phyloP scores from a whole-genome alignment of 2,113 vertebrate species.

The Myotis yumanensis region DNA sequence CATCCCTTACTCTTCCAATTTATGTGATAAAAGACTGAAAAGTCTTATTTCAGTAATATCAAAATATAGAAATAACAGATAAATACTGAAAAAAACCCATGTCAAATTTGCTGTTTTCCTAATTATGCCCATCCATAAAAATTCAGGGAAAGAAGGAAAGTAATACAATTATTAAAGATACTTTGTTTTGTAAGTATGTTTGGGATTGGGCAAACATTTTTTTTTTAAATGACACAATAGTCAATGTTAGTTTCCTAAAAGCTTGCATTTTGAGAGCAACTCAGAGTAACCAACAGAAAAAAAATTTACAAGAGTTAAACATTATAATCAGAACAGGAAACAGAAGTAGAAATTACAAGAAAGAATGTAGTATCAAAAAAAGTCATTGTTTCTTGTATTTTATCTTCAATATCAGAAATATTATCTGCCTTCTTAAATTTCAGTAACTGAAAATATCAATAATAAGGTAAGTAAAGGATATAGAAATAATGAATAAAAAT shows the following conservation, averaged over 20 bases:
- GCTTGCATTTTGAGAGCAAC: not conserved
- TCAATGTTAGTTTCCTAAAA: not conserved
- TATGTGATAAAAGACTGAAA: not conserved
- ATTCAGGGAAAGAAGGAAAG: not conserved
- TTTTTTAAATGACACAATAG: conserved; percentile 20
- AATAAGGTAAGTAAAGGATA: not conserved
- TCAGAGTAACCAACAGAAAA: not conserved
- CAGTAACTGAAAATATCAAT: conserved; percentile 10
- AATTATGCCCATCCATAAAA: not conserved
- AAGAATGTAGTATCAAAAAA: not conserved
- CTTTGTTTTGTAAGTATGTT: not conserved
- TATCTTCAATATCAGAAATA: not conserved
- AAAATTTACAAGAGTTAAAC: not conserved
- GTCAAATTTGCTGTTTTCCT: not conserved
- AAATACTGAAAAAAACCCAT: not conserved
- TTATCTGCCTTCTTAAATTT: not conserved
- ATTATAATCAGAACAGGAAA: not conserved
- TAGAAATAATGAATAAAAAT: not conserved
- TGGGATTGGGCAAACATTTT: not conserved
- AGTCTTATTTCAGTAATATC: not conserved
- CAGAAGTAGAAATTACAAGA: not conserved
- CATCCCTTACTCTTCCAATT: conserved; percentile 12
- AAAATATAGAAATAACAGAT: not conserved
- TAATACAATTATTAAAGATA: not conserved
- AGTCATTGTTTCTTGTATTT: not conserved